Conservation (phyloP, 2,113 vertebrate species). For the Delphinus delphis region DNA sequence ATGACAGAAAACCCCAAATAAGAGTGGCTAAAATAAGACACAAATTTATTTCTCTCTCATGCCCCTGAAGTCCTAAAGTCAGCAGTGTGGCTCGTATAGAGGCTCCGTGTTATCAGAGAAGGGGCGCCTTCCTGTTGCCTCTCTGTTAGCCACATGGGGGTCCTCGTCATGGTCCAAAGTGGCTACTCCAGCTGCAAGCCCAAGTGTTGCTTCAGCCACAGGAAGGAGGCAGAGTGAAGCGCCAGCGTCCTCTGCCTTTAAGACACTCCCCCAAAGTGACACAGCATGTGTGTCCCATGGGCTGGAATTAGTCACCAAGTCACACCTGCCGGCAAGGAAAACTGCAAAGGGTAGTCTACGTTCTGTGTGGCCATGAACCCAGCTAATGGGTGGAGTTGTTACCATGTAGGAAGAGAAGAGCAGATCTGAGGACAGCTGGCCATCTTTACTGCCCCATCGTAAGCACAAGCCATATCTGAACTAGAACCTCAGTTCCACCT, state of each 20-base stretch:
- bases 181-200: neutral
- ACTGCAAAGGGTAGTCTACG: neutral
- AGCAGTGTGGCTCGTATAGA: neutral
- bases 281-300: fast-evolving
- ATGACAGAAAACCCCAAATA: neutral
- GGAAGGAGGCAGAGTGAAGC: neutral
- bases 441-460: neutral
- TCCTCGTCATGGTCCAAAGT: neutral
- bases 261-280: neutral
- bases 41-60: neutral
- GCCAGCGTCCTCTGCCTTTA: neutral
- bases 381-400: neutral
- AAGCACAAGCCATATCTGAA: neutral
- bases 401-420: neutral
- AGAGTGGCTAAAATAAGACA: neutral
- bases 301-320: neutral
- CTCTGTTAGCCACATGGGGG: fast-evolving
- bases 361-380: neutral
- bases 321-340: neutral
- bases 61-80: neutral
- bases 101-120: neutral
- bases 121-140: no score
- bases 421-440: no score
- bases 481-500: neutral
- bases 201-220: neutral